These are phyloP conservation scores for Coleophora deauratella DNA, from an alignment of 2,888 invertebrate species.

Conservation along the genomic window DNA sequence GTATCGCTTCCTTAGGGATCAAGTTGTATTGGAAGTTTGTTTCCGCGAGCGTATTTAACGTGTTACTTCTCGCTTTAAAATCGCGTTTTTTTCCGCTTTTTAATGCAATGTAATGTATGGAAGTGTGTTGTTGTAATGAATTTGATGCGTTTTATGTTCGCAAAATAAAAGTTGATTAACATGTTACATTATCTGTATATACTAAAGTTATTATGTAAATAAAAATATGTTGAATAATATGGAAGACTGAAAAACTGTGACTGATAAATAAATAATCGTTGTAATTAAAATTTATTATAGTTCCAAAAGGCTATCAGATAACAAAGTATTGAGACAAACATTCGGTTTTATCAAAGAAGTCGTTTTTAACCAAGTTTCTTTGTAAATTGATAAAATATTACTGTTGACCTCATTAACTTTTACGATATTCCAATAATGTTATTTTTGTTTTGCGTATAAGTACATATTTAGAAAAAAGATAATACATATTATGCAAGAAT, in stretches of 20 bases:
- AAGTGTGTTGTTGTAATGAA: no score
- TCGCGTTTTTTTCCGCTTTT: conserved; percentile 9
- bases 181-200: no score
- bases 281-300: conserved; percentile 8
- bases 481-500: no score
- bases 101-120: background rate
- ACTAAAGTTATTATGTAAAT: no score
- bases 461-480: no score
- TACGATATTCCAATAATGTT: background rate
- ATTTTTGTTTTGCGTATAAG: no score
- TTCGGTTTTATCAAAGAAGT: conserved; percentile 9
- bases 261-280: conserved; percentile 6
- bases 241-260: no score
- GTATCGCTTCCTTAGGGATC: background rate
- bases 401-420: conserved; percentile 13
- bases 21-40: background rate
- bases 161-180: no score
- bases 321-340: conserved; percentile 11
- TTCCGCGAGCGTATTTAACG: conserved; percentile 18
- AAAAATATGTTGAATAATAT: no score
- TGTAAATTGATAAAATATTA: conserved; percentile 13
- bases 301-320: conserved; percentile 7
- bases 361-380: conserved; percentile 10
- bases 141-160: no score
- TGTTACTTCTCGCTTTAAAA: conserved; percentile 24